Evolutionary conservation across 2,888 invertebrate genomes (phyloP), one percentile per base, ranked within the genome.

Genomic region (Drosophila nigricruria): DNA sequence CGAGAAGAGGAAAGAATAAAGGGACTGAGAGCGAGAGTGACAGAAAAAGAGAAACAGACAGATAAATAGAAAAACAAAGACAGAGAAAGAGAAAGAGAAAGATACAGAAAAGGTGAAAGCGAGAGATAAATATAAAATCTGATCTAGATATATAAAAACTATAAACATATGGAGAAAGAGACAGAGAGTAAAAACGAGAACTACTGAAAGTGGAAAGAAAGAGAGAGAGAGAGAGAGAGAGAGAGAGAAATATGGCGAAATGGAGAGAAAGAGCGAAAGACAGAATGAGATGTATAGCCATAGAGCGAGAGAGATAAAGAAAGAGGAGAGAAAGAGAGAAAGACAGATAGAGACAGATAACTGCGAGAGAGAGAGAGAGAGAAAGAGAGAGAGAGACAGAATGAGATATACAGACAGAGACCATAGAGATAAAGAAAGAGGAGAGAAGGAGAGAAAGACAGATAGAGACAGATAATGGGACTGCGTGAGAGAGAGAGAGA

Each of bases 21-120:
- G 6, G 16, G 6, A 14, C 23, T 8, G 3, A 43, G 10, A 18
- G 0, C 6, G 4, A 6, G 5, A 3, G 14, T 3, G 5, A 23
- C 3, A 18, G 9, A 38, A 3, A 18, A 9, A 38, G n/a, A n/a
- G 9, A n/a, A 2, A n/a, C 8, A 1, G n/a, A 2, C 8, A n/a
- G n/a, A 2, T 3, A 2, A 0, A 12, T 5, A 9, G 0, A 20
- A 5, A 3, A 0, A 0, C 5, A 23, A 0, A 23, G 12, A 12
- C 5, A 25, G 43, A 8, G 4, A 3, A 3, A 6, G 43, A 23
- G 25, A 25, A 25, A 25, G 25, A 25, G 25, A 25, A 5, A 25
- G 25, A 25, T 25, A 25, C 25, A 3, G 25, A 25, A 25, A 3
- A 25, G 5, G 25, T 25, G 25, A 25, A n/a, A n/a, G n/a, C n/a